These are phyloP conservation scores for Montipora sp. DNA, from an alignment of 64 coral and sea anemone genomes.

Conservation along the genomic window DNA sequence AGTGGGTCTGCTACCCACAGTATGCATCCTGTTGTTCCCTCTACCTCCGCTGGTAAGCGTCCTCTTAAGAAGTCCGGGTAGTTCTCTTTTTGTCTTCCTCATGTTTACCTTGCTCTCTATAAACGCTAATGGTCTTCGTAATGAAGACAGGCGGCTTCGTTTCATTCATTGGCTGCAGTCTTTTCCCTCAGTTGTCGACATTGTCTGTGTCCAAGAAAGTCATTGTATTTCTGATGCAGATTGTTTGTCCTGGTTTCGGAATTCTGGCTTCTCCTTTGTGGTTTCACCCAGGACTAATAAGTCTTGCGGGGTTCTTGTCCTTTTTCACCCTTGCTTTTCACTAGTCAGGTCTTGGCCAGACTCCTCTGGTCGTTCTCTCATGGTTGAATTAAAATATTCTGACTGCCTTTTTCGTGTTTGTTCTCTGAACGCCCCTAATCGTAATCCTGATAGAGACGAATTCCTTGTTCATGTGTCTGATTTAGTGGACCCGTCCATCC, in stretches of 20 bases:
- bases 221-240: neutral
- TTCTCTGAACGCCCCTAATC: slow-evolving; percentile 33
- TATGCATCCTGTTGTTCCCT: no score
- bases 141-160: neutral
- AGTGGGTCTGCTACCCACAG: no score
- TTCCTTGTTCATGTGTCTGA: neutral
- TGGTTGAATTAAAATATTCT: neutral
- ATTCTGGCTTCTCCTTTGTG: neutral
- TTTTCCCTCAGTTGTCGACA: neutral
- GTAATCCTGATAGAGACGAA: neutral
- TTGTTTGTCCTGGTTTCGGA: slow-evolving; percentile 22
- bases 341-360: neutral
- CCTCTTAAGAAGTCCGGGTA: no score
- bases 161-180: slow-evolving; percentile 35
- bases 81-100: neutral
- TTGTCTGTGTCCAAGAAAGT: slow-evolving; percentile 61
- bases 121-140: slow-evolving; percentile 44
- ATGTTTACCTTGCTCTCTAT: neutral
- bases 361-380: neutral
- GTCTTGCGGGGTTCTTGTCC: neutral
- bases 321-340: neutral
- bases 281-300: neutral
- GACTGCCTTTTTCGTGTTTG: neutral
- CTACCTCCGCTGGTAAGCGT: no score
- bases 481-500: neutral